Evolutionary conservation across 2,888 invertebrate genomes (phyloP), one percentile per base, ranked within the genome.

Genomic region (Deilephila elpenor): DNA sequence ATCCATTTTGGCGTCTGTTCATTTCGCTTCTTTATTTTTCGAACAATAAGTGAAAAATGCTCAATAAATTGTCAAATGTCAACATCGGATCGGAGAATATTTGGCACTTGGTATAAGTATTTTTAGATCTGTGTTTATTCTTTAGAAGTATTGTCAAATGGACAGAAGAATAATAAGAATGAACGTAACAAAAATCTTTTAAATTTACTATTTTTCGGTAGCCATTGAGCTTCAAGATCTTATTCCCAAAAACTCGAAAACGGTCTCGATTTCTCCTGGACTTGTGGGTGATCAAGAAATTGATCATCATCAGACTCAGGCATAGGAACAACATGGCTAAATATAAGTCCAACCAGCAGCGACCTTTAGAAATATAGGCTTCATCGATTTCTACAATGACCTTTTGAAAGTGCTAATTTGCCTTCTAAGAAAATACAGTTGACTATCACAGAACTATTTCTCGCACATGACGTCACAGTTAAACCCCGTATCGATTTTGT

Each of bases 401-500:
- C 44, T 44, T 44, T 44, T 14, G 44, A 11, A 37, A 37, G 11
- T 44, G 3, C 44, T 44, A 14, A 44, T 11, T 14, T 44, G 56
- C n/a, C 56, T n/a, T 5, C 7, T 17, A 19, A 17, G 56, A 56
- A 56, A 44, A 67, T 51, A 25, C 44, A 44, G 44, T 44, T 11
- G 14, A 14, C 44, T 44, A 67, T 17, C 44, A 44, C 14, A 25
- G 37, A 34, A 25, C 51, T 67, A 67, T 51, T 51, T 44, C 64
- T 37, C 11, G 25, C 67, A 14, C 5, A 51, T 67, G 67, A 44
- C 67, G 25, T 67, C 67, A 67, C 67, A n/a, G 62, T 67, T 20
- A 17, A 25, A 51, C 25, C 67, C 25, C 44, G n/a, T 14, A 44
- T 37, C 51, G 51, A 20, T 67, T 51, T 20, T 6, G 25, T n/a